Evolutionary conservation across 53 echinoderm and acorn worm genomes (phyloP).

Genomic region (Apostichopus leukothele): DNA sequence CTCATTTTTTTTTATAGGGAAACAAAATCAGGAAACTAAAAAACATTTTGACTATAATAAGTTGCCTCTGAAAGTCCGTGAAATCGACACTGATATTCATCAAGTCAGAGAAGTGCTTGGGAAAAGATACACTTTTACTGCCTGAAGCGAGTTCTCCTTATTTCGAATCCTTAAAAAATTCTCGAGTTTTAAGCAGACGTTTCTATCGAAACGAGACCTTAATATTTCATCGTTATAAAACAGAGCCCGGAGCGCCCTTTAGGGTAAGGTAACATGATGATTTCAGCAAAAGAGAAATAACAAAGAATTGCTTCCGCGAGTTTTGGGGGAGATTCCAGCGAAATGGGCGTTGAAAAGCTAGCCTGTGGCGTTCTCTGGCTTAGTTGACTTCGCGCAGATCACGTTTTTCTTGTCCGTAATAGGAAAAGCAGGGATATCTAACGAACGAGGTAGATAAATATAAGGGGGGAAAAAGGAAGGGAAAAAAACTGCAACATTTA

Average conservation of each 20-base stretch:
- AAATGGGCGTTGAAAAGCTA: constrained; percentile 45
- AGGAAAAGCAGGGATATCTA: constrained; percentile 12
- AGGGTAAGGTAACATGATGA: constrained; percentile 37
- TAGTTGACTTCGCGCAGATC: constrained; percentile 39
- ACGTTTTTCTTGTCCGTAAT: constrained; percentile 18
- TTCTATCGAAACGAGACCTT: constrained; percentile 32
- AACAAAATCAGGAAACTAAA: background rate
- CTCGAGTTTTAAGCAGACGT: constrained; percentile 23
- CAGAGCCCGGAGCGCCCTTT: constrained; percentile 12
- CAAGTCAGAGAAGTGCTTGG: constrained; percentile 32
- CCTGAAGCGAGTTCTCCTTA: constrained; percentile 2
- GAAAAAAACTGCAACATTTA: background rate
- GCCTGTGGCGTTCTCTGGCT: constrained; percentile 27
- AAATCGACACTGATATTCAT: constrained; percentile 44
- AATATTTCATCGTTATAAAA: constrained; percentile 42
- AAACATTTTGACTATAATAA: background rate
- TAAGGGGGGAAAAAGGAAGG: background rate
- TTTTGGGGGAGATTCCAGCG: constrained; percentile 37
- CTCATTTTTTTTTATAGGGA: background rate
- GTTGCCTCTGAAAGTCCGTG: constrained; percentile 37
- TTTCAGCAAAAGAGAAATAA: constrained; percentile 9
- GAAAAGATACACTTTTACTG: constrained; percentile 34
- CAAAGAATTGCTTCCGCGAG: constrained; percentile 26
- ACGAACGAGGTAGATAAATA: constrained; percentile 21
- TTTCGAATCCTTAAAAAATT: constrained; percentile 14